Base-by-base conservation (phyloP, 2,888 invertebrate genomes). In the Dicyrtoma fusca region DNA sequence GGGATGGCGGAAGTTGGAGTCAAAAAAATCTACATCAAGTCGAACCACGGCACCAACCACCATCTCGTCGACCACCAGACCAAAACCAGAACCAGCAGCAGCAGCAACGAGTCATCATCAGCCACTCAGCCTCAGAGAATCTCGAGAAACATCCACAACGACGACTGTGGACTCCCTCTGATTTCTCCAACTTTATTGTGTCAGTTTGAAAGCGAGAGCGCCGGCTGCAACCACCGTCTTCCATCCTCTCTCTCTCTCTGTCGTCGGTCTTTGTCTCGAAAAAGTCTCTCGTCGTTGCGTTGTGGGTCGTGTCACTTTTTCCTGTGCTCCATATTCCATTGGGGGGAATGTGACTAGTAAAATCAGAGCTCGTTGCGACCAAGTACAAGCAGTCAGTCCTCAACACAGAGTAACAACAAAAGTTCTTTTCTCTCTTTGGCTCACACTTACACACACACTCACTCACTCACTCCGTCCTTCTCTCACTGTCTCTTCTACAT, bases 141-240 rank as follows among this genome's bases (percentile, higher is more conserved):
- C 66, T 55, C 44, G 4, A 34, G 34, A 34, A 34, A 34, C 4
- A 34, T 34, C 34, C 34, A 34, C 4, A 34, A 5, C 34, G 4
- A 34, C n/a, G n/a, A 21, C 64, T 49, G 42, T 55, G 45, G 23
- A 68, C 68, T 68, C 57, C 44, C 57, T 51, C 65, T 23, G 57
- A 57, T 47, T 57, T 66, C 44, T 23, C 45, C 66, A 55, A 66
- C 53, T 51, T 55, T 34, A 61, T 44, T 49, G 57, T 68, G 57
- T 68, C 68, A 68, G 68, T 68, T 57, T 34, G 65, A 19, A 57
- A 57, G 68, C 42, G 68, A 57, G 59, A 26, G 68, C 57, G 68
- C 68, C 68, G 68, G 68, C 57, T 68, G 68, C 57, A 3, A 23
- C 57, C 44, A 51, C 66, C 45, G 25, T 45, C 53, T 25, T 51